phyloP scores from a whole-genome alignment of 23 tunicate species.

The Botrylloides violaceus region DNA sequence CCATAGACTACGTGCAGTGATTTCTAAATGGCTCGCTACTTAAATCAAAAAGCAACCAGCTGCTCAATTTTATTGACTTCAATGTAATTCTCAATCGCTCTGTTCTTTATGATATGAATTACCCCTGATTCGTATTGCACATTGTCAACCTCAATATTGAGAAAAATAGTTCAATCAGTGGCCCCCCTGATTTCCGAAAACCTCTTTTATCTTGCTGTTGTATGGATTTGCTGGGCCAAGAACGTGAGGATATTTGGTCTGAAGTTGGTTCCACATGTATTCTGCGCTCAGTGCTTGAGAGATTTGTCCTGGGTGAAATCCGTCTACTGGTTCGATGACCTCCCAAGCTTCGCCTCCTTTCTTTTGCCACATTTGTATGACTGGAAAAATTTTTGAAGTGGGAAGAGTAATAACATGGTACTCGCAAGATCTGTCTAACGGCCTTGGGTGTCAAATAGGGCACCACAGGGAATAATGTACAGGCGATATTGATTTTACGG shows the following conservation, averaged over 20 bases:
- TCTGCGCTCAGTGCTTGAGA: conserved; percentile 62
- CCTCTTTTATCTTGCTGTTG: conserved; percentile 55
- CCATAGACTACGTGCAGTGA: no score
- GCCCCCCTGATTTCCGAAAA: conserved; percentile 74
- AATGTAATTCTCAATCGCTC: no score
- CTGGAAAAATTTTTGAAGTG: conserved; percentile 16
- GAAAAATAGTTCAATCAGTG: no score
- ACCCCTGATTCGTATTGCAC: no score
- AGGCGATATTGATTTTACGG: not conserved
- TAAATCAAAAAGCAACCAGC: no score
- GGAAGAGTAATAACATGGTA: not conserved
- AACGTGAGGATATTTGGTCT: conserved; percentile 33
- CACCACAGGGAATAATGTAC: not conserved
- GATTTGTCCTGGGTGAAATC: conserved; percentile 90
- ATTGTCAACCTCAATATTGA: no score
- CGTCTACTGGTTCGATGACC: conserved; percentile 93
- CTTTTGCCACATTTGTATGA: conserved; percentile 42
- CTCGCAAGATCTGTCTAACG: not conserved
- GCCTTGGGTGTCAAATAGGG: no score
- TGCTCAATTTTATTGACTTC: no score
- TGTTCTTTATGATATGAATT: no score
- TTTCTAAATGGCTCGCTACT: no score
- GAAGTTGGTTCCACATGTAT: conserved; percentile 37
- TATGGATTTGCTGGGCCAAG: conserved; percentile 55
- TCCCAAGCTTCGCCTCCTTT: conserved; percentile 85